Conservation (phyloP, 53 echinoderm and acorn worm genomes). For the Holothuria leucospilota region DNA sequence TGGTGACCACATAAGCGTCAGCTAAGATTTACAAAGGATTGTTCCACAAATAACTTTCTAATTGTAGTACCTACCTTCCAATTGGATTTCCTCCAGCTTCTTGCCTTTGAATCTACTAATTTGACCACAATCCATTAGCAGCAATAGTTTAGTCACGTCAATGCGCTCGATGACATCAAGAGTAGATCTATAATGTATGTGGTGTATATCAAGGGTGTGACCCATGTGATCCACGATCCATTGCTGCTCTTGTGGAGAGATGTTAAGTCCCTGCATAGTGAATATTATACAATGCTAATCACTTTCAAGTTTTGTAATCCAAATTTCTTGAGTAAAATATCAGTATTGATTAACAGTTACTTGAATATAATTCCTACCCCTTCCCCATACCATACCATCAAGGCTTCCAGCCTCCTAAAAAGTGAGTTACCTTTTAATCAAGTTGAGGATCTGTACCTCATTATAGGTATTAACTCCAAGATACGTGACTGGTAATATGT, state of each 20-base stretch:
- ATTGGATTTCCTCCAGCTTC: constrained; percentile 53
- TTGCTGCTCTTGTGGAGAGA: constrained; percentile 31
- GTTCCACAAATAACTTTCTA: constrained; percentile 25
- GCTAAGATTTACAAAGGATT: too few species aligned
- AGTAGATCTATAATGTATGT: constrained; percentile 56
- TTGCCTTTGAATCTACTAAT: constrained; percentile 35
- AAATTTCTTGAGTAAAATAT: too few species aligned
- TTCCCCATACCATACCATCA: too few species aligned
- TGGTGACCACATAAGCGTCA: too few species aligned
- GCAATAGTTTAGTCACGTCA: constrained; percentile 56
- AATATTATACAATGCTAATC: neutral
- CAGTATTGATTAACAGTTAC: too few species aligned
- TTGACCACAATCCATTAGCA: constrained; percentile 54
- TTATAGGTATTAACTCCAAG: too few species aligned
- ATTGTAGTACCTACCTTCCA: constrained; percentile 51
- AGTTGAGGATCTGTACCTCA: too few species aligned
- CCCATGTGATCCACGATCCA: constrained; percentile 62
- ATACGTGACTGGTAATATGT: too few species aligned
- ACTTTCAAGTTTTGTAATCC: neutral
- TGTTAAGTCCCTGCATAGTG: constrained; percentile 13
- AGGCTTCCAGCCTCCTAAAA: too few species aligned
- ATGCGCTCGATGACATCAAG: constrained; percentile 49
- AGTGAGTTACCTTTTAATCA: too few species aligned
- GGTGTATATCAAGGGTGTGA: constrained; percentile 62
- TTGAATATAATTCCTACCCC: too few species aligned